Percentiles rank a stretch among this genome's conserved stretches.
phyloP scores from a whole-genome alignment of 2,888 invertebrate species.

The Rambutsinella grinnellia region DNA sequence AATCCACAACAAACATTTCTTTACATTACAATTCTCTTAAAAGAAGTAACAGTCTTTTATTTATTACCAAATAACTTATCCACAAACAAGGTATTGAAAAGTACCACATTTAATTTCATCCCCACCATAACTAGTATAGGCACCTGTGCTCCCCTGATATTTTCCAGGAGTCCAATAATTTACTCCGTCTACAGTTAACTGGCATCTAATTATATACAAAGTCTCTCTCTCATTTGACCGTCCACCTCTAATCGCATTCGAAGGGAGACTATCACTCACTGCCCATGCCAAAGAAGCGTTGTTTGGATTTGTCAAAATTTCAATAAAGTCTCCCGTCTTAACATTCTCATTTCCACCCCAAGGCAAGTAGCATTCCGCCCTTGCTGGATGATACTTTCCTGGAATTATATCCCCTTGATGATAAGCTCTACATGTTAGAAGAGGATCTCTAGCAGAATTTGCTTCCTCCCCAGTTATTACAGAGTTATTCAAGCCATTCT shows the following conservation, averaged over 20 bases:
- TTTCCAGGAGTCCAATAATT: conserved; percentile 59
- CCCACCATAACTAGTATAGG: conserved; percentile 47
- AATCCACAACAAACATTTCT: too few relatives aligned
- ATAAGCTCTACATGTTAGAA: conserved; percentile 60
- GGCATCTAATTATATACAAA: conserved; percentile 60
- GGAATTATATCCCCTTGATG: conserved; percentile 62
- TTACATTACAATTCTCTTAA: too few relatives aligned
- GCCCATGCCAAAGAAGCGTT: conserved; percentile 53
- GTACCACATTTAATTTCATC: conserved; percentile 32
- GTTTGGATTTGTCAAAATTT: conserved; percentile 60
- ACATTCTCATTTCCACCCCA: conserved; percentile 48
- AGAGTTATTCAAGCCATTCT: conserved; percentile 31
- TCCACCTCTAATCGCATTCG: conserved; percentile 60
- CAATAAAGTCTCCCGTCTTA: conserved; percentile 48
- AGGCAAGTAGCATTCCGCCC: conserved; percentile 56
- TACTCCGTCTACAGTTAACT: conserved; percentile 31
- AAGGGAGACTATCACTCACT: conserved; percentile 36
- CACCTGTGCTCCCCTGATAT: conserved; percentile 53
- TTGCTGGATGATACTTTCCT: conserved; percentile 59
- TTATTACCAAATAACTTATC: too few relatives aligned
- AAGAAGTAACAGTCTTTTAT: too few relatives aligned
- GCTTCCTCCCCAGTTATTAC: conserved; percentile 55
- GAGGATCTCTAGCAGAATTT: conserved; percentile 26
- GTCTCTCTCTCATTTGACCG: conserved; percentile 61
- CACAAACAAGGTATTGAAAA: conserved; percentile 42